These are phyloP conservation scores for Drosophila kepulauana DNA, from an alignment of 1,140 invertebrate genomes.

Conservation along the genomic window DNA sequence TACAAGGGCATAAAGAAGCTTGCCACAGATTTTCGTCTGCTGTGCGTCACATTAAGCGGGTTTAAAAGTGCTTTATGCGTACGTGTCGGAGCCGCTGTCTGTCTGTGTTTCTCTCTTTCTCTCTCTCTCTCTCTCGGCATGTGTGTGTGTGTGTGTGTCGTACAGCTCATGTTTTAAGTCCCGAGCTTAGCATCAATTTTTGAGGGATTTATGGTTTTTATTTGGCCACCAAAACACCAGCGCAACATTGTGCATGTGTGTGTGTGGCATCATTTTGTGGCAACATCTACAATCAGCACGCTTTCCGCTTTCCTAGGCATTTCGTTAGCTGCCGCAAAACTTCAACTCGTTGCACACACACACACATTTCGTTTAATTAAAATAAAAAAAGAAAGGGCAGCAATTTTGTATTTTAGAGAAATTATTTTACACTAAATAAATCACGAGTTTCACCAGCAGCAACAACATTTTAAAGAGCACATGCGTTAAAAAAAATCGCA, in stretches of 20 bases:
- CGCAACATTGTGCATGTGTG: constrained; percentile 17
- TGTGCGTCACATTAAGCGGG: constrained; percentile 54
- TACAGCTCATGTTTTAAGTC: constrained; percentile 67
- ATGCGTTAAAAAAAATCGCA: background rate
- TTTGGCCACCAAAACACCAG: constrained; percentile 40
- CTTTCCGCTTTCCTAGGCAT: constrained; percentile 3
- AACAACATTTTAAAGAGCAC: constrained; percentile 48
- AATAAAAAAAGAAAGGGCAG: constrained; percentile 6
- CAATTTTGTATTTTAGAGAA: constrained; percentile 14
- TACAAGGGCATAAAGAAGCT: constrained; percentile 33
- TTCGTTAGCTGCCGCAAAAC: constrained; percentile 15
- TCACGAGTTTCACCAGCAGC: constrained; percentile 42
- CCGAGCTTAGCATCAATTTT: constrained; percentile 77
- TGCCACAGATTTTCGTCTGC: constrained; percentile 46
- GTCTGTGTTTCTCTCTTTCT: constrained; percentile 3
- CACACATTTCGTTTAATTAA: constrained; percentile 40
- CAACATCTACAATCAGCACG: constrained; percentile 23
- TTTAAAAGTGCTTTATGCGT: constrained; percentile 55
- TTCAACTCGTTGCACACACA: constrained; percentile 17
- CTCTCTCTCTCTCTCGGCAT: background rate
- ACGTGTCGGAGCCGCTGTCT: constrained; percentile 29
- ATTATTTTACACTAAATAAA: constrained; percentile 61
- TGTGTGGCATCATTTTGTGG: constrained; percentile 36
- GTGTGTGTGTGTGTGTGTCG: constrained; percentile 23
- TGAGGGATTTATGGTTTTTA: constrained; percentile 70